A percentile compares a stretch with the other conserved stretches of the same genome.
Conservation (phyloP, 2,797 vertebrate genomes). For the Lagodon rhomboides region DNA sequence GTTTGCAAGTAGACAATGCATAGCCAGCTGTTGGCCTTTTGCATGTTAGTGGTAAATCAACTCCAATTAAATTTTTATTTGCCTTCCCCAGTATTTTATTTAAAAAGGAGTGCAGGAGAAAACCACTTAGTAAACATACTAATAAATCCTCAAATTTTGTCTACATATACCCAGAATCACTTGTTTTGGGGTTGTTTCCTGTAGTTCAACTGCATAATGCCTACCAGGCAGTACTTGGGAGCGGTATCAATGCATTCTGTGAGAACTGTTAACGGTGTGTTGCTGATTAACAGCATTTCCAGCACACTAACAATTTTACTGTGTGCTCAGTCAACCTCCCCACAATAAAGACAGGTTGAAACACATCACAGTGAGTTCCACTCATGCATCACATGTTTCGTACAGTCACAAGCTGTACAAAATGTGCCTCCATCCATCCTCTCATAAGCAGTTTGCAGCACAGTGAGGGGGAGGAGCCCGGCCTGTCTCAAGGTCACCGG, state of each 20-base stretch:
- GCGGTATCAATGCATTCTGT: background rate
- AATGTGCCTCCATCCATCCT: conserved; percentile 67
- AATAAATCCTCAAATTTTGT: background rate
- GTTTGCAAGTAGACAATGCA: background rate
- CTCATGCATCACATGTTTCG: conserved; percentile 48
- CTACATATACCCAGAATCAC: background rate
- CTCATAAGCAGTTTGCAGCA: conserved; percentile 63
- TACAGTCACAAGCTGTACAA: conserved; percentile 31
- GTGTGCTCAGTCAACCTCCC: conserved; percentile 7
- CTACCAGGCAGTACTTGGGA: too few species aligned
- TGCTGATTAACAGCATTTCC: conserved; percentile 2
- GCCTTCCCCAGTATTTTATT: background rate
- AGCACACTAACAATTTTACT: background rate
- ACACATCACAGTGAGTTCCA: conserved; percentile 20
- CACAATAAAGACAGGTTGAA: conserved; percentile 35
- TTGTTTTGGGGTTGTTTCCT: background rate
- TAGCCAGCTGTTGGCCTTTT: background rate
- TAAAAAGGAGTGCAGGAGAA: background rate
- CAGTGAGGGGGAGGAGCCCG: conserved; percentile 59
- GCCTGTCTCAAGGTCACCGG: conserved; percentile 82
- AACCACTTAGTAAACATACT: background rate
- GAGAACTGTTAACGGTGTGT: background rate
- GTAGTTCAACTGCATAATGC: background rate
- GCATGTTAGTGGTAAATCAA: background rate
- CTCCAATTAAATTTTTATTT: background rate